These are phyloP conservation scores for Fissipunctia ypsillon DNA, from an alignment of 2,888 invertebrate species.

Conservation along the genomic window DNA sequence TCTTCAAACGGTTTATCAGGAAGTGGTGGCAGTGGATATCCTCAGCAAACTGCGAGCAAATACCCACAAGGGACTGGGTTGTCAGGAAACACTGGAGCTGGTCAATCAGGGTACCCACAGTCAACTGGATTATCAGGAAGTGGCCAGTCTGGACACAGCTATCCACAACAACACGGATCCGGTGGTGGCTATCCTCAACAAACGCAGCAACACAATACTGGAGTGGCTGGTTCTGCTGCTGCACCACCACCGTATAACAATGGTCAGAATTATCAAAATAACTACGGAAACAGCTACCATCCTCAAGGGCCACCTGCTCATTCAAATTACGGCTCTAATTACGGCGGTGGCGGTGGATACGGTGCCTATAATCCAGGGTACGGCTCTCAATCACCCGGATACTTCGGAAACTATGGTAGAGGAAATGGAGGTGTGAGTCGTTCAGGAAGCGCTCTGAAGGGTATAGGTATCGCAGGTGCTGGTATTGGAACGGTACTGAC, in stretches of 20 bases:
- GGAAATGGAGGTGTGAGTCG: conserved; percentile 82
- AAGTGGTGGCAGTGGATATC: conserved; percentile 71
- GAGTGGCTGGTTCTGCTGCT: conserved; percentile 70
- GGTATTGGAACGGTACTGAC: conserved; percentile 88
- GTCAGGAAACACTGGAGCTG: conserved; percentile 48
- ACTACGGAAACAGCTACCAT: conserved; percentile 78
- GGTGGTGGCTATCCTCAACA: conserved; percentile 63
- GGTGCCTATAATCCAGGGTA: conserved; percentile 77
- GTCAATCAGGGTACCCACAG: conserved; percentile 69
- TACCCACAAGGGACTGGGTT: conserved; percentile 64
- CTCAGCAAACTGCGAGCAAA: conserved; percentile 69
- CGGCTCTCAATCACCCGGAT: conserved; percentile 83
- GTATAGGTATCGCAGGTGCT: conserved; percentile 87
- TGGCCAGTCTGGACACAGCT: conserved; percentile 61
- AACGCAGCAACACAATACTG: conserved; percentile 67
- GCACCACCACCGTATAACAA: conserved; percentile 77
- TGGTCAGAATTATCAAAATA: conserved; percentile 64
- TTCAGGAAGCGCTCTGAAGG: conserved; percentile 80
- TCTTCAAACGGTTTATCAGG: conserved; percentile 83
- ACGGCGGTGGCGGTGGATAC: conserved; percentile 73
- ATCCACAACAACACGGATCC: conserved; percentile 70
- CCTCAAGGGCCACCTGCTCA: conserved; percentile 82
- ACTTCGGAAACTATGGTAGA: conserved; percentile 83
- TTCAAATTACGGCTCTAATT: conserved; percentile 72
- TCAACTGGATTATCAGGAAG: conserved; percentile 63